Evolutionary conservation across 2,113 vertebrate species (phyloP).

Genomic region (Centrocercus urophasianus): DNA sequence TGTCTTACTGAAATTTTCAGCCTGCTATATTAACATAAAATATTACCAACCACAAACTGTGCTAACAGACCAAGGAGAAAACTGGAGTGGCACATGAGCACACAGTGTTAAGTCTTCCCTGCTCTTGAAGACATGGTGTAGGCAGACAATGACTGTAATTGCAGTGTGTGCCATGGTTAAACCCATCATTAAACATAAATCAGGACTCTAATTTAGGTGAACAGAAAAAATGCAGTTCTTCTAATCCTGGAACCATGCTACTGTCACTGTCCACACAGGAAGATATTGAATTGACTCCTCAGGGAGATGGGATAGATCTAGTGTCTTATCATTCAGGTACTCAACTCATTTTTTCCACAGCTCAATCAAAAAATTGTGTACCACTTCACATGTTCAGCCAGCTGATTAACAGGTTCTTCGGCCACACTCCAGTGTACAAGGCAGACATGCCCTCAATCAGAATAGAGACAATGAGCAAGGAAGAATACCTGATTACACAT

Average conservation of each 20-base stretch:
- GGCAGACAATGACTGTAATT: neutral
- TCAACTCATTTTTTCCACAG: neutral
- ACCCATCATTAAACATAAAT: neutral
- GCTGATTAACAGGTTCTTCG: neutral
- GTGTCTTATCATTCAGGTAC: neutral
- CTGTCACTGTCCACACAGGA: neutral
- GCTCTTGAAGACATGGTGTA: neutral
- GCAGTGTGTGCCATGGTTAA: neutral
- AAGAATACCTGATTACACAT: neutral
- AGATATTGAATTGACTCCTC: neutral
- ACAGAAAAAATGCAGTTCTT: neutral
- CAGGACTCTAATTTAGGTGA: neutral
- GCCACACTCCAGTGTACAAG: rapidly evolving
- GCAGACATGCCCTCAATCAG: neutral
- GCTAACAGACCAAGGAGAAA: neutral
- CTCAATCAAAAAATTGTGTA: rapidly evolving
- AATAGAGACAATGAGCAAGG: neutral
- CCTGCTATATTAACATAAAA: neutral
- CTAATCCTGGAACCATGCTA: neutral
- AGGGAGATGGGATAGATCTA: neutral
- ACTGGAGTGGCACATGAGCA: rapidly evolving
- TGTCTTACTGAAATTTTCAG: neutral
- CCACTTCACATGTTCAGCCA: neutral
- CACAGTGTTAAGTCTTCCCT: neutral
- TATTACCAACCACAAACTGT: neutral